These are phyloP conservation scores for Sebastes iracundus DNA, from an alignment of 2,797 vertebrate genomes.

Conservation along the genomic window DNA sequence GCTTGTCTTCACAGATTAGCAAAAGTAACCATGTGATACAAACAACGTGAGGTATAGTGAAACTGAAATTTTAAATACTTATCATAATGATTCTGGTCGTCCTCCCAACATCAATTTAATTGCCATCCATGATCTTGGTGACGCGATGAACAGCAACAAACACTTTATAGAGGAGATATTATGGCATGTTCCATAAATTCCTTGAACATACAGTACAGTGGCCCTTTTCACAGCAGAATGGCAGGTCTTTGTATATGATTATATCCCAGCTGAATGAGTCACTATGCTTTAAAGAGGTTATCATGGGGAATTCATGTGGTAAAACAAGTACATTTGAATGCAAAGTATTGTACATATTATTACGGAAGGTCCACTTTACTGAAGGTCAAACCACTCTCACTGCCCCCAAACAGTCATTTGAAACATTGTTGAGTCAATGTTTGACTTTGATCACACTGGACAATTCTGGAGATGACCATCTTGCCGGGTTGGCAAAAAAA, in stretches of 20 bases:
- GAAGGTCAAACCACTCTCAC: constrained; percentile 70
- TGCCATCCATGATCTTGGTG: neutral
- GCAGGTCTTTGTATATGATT: constrained; percentile 48
- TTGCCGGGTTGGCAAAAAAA: constrained; percentile 29
- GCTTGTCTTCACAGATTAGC: constrained; percentile 8
- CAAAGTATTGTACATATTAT: constrained; percentile 74
- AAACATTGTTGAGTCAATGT: constrained; percentile 56
- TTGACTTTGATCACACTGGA: constrained; percentile 60
- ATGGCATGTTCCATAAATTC: neutral
- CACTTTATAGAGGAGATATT: neutral
- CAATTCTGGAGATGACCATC: constrained; percentile 41
- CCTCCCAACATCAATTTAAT: neutral
- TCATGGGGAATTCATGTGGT: constrained; percentile 24
- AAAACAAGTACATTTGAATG: constrained; percentile 54
- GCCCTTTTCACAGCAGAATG: constrained; percentile 28
- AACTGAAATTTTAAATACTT: neutral
- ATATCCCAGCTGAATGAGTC: constrained; percentile 49
- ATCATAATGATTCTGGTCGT: constrained; percentile 2
- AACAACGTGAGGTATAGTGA: neutral
- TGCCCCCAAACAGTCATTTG: constrained; percentile 65
- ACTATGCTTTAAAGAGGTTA: constrained; percentile 58
- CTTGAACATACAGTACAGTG: neutral
- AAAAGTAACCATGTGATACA: neutral
- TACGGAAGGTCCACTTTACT: constrained; percentile 48
- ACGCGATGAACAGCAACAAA: neutral